A percentile compares a stretch with the other conserved stretches of the same genome.
Conservation (phyloP, 2,888 invertebrate species). For the Drosophila basisetae region DNA sequence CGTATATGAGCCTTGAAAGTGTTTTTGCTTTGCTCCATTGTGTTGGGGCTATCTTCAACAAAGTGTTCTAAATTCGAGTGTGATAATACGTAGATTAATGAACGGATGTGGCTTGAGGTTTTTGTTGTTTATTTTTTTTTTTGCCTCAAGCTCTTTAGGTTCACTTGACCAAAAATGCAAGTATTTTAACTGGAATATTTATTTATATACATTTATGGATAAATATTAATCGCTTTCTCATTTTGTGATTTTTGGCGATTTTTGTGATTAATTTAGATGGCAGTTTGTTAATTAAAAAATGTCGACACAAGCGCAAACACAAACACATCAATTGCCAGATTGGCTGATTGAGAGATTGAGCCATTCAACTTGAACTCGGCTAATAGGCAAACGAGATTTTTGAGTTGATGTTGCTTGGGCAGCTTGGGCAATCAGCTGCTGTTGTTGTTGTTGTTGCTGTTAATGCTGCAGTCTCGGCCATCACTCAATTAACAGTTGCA, state of each 20-base stretch:
- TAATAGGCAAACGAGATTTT: constrained; percentile 83
- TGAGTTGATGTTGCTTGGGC: constrained; percentile 22
- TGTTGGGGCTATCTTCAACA: constrained; percentile 26
- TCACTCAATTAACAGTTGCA: constrained; percentile 74
- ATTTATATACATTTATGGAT: background rate
- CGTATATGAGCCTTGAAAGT: constrained; percentile 38
- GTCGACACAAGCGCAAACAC: constrained; percentile 58
- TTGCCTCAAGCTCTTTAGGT: background rate
- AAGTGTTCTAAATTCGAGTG: constrained; percentile 19
- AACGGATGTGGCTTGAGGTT: constrained; percentile 21
- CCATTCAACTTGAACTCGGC: constrained; percentile 84
- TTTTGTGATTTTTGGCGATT: constrained; percentile 29
- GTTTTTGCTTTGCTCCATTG: constrained; percentile 33
- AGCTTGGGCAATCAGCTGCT: constrained; percentile 19
- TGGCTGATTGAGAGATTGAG: constrained; percentile 76
- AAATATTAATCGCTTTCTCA: background rate
- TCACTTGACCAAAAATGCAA: constrained; percentile 1
- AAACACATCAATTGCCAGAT: constrained; percentile 43
- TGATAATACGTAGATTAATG: constrained; percentile 17
- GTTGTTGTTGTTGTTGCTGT: constrained; percentile 9
- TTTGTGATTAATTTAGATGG: constrained; percentile 65
- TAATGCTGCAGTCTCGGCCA: constrained; percentile 45
- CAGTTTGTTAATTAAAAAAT: constrained; percentile 67
- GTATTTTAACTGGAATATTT: background rate
- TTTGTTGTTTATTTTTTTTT: background rate